Evolutionary conservation across 2,113 vertebrate genomes (phyloP).

Genomic region (Mystacornis crossleyi): DNA sequence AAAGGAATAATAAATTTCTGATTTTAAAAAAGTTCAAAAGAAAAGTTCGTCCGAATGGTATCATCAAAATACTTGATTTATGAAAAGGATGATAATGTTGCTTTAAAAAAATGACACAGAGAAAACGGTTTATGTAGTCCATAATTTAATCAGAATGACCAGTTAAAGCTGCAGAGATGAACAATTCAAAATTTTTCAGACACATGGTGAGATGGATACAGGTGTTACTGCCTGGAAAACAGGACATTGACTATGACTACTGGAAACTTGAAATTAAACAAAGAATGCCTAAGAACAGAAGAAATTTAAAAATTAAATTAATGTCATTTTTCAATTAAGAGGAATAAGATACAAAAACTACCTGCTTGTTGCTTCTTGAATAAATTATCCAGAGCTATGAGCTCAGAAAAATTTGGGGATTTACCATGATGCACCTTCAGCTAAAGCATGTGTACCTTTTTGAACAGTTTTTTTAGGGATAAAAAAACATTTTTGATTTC

Average conservation of each 20-base stretch:
- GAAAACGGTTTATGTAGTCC: accelerated
- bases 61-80: not conserved
- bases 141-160: not conserved
- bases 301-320: accelerated
- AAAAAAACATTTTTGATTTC: accelerated
- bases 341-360: not conserved
- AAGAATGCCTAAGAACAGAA: not conserved
- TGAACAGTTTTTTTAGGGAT: not conserved
- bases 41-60: not conserved
- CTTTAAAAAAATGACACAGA: not conserved
- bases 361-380: not conserved
- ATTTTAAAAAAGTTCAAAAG: not conserved
- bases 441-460: not conserved
- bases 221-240: not conserved
- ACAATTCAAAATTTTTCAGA: not conserved
- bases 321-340: not conserved
- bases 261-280: not conserved
- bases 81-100: not conserved
- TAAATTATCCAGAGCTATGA: not conserved
- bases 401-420: not conserved
- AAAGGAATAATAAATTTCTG: not conserved
- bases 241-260: not conserved
- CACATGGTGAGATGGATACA: not conserved
- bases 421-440: not conserved
- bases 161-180: not conserved